These are phyloP conservation scores for Pyrochroa serraticornis DNA, from an alignment of 2,888 invertebrate species.

Conservation along the genomic window DNA sequence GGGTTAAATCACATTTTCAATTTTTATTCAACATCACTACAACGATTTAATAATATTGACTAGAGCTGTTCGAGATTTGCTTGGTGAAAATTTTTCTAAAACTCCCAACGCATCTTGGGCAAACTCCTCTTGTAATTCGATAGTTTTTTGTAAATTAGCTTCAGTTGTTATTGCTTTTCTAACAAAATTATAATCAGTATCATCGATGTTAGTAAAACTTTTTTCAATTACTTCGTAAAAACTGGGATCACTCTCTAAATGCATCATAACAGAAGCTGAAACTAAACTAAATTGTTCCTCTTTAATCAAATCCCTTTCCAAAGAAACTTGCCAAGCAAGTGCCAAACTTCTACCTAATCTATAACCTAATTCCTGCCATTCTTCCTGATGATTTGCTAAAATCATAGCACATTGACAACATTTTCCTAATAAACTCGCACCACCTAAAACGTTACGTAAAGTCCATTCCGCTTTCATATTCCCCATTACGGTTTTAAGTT, in stretches of 20 bases:
- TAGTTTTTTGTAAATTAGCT: slow-evolving; percentile 74
- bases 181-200: slow-evolving; percentile 66
- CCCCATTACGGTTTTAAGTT: slow-evolving; percentile 56
- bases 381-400: slow-evolving; percentile 77
- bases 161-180: slow-evolving; percentile 57
- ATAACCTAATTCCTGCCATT: slow-evolving; percentile 78
- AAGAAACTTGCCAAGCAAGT: slow-evolving; percentile 78
- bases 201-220: slow-evolving; percentile 64
- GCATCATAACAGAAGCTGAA: slow-evolving; percentile 82
- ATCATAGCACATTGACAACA: slow-evolving; percentile 84
- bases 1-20: not conserved
- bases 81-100: slow-evolving; percentile 74
- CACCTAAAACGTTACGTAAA: slow-evolving; percentile 74
- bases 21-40: slow-evolving; percentile 6
- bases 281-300: slow-evolving; percentile 67
- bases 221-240: slow-evolving; percentile 71
- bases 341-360: slow-evolving; percentile 88
- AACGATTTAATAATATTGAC: slow-evolving; percentile 78
- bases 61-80: slow-evolving; percentile 80
- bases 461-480: slow-evolving; percentile 80
- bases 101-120: slow-evolving; percentile 73
- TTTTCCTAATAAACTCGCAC: slow-evolving; percentile 76
- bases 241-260: slow-evolving; percentile 72
- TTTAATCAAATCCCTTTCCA: slow-evolving; percentile 71
- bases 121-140: slow-evolving; percentile 73